Conservation (phyloP, 2,113 vertebrate species). For the Apistogramma diplotaenia region DNA sequence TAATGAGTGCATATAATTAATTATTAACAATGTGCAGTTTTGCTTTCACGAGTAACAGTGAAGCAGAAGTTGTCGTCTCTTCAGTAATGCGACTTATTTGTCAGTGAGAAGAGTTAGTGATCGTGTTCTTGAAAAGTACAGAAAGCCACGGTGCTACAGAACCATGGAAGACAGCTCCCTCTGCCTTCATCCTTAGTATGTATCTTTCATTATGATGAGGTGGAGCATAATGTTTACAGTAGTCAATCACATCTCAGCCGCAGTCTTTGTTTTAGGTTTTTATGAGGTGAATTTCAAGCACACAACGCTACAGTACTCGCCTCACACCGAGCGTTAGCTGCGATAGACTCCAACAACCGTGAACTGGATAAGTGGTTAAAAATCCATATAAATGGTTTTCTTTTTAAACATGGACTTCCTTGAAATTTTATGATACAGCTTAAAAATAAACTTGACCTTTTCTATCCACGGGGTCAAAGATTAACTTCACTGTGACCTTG, state of each 20-base stretch:
- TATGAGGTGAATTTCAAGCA: background rate
- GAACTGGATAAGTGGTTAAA: no score
- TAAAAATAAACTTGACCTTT: background rate
- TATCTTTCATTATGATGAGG: background rate
- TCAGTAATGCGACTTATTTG: background rate
- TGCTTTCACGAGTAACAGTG: background rate
- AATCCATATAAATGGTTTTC: no score
- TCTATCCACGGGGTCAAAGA: background rate
- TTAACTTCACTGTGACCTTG: background rate
- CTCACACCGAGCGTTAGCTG: background rate
- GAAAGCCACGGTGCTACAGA: background rate
- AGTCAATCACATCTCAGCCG: background rate
- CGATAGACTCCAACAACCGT: background rate
- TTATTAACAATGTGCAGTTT: background rate
- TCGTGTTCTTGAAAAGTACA: background rate
- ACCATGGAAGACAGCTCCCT: rapidly evolving
- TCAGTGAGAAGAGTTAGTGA: background rate
- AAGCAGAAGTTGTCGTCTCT: background rate
- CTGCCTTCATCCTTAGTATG: background rate
- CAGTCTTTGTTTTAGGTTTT: background rate
- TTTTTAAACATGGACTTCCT: background rate
- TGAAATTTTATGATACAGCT: background rate
- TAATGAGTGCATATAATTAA: background rate
- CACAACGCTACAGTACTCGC: rapidly evolving
- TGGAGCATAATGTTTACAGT: background rate